Base-by-base conservation (phyloP, 1,140 invertebrate genomes). In the Drosophila kikkawai region DNA sequence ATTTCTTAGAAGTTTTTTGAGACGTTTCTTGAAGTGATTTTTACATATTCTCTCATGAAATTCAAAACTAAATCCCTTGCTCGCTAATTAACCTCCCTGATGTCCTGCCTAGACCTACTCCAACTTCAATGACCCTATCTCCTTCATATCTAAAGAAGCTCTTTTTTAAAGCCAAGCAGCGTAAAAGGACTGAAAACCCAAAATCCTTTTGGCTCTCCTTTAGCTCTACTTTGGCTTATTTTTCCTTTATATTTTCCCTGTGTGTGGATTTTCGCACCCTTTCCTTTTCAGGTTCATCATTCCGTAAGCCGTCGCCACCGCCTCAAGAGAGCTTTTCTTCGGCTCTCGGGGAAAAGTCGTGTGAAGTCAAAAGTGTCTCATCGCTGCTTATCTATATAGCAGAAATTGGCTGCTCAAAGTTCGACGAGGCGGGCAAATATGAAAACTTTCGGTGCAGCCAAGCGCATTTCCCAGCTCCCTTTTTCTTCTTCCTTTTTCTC, bases 401-500 rank as follows among this genome's bases (percentile, higher is more conserved):
- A 15, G 58, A 76, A 87, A 86, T 86, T 88, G 84, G 83, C 83
- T 86, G 60, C 77, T 77, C 48, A 37, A 80, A 77, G 82, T 85
- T 84, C 77, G 82, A 84, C 82, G 82, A 85, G 77, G 77, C 81
- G 77, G 58, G 66, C 66, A 81, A 80, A 84, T 84, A 84, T 84
- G 81, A 84, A 80, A 84, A 80, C 73, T 84, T 82, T 69, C 75
- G 64, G 71, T 37, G 76, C 76, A 83, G 65, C 70, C 70, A 83
- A 71, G 65, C 80, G 76, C 75, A 83, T 64, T 80, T 81, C 76
- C 75, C 59, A 56, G 53, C 19, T n/a, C 19, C 19, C 36, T 4
- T 26, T 58, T 61, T 11, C 13, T 61, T 11, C 13, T 5, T 19
- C 34, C 53, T 7, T 26, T 29, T 29, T 6, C 36, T 11, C 8